A percentile compares a stretch with the other conserved stretches of the same genome.
Evolutionary conservation across 2,888 invertebrate genomes (phyloP).

Genomic region (Amiota communis): DNA sequence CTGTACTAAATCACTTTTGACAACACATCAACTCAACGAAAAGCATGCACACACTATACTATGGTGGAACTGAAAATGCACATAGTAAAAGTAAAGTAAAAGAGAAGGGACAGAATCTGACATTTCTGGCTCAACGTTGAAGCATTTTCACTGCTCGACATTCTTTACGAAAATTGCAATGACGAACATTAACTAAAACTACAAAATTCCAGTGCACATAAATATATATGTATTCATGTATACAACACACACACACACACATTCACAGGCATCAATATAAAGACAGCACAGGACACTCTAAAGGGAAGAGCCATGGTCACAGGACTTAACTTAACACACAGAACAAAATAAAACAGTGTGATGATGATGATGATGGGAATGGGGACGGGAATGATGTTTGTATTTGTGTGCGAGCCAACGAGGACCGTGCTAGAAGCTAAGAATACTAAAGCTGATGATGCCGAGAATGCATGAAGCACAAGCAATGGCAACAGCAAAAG

Average conservation of each 20-base stretch:
- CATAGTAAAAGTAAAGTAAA: neutral
- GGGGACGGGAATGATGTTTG: neutral
- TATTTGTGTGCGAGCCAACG: neutral
- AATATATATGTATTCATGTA: neutral
- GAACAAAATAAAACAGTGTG: neutral
- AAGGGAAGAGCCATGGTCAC: slow-evolving; percentile 35
- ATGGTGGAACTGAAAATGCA: no score
- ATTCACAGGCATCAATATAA: slow-evolving; percentile 6
- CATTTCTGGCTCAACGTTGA: slow-evolving; percentile 18
- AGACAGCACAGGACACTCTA: neutral
- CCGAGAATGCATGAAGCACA: neutral
- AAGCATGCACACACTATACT: neutral
- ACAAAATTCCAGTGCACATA: slow-evolving; percentile 42
- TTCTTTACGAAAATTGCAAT: slow-evolving; percentile 30
- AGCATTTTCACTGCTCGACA: slow-evolving; percentile 18
- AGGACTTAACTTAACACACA: slow-evolving; percentile 5
- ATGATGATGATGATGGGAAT: neutral
- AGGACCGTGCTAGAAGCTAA: no score
- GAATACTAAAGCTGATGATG: no score
- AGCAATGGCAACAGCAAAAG: neutral
- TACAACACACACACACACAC: neutral
- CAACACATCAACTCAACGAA: slow-evolving; percentile 27
- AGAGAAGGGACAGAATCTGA: neutral
- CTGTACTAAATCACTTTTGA: slow-evolving; percentile 40
- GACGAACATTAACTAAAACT: slow-evolving; percentile 47